These are phyloP conservation scores for Ostrea denselamellosa DNA, from an alignment of 1,140 invertebrate species.

Conservation along the genomic window DNA sequence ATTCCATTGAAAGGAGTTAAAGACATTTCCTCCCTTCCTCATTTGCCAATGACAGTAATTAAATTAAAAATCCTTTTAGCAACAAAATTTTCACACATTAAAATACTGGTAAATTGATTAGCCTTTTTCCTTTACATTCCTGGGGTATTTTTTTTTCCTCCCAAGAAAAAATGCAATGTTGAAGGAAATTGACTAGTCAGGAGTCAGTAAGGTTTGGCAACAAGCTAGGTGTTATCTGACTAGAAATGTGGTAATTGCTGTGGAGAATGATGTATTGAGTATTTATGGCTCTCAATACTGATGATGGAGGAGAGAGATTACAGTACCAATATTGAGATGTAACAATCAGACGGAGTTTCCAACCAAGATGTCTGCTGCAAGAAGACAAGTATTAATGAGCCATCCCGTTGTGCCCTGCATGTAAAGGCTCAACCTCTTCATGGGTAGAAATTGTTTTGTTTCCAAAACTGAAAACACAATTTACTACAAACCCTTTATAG, in stretches of 20 bases:
- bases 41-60: background rate
- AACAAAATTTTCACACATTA: constrained; percentile 38
- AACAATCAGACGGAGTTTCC: constrained; percentile 11
- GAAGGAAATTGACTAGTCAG: constrained; percentile 20
- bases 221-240: constrained; percentile 34
- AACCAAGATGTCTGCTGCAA: constrained; percentile 34
- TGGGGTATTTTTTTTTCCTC: background rate
- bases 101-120: constrained; percentile 16
- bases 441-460: constrained; percentile 27
- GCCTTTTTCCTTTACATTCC: background rate
- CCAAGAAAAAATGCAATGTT: background rate
- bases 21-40: background rate
- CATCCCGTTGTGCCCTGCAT: constrained; percentile 20
- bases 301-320: constrained; percentile 18
- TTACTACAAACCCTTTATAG: background rate
- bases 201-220: constrained; percentile 17
- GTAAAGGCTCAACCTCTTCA: constrained; percentile 9
- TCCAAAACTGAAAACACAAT: background rate
- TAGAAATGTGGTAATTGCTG: constrained; percentile 35
- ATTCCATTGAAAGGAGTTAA: background rate
- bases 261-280: constrained; percentile 16
- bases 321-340: constrained; percentile 31
- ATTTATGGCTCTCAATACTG: constrained; percentile 26
- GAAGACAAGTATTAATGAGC: constrained; percentile 33
- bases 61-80: constrained; percentile 37